These are phyloP conservation scores for Pantherophis guttatus DNA, from an alignment of 2,113 vertebrate genomes.

Conservation along the genomic window DNA sequence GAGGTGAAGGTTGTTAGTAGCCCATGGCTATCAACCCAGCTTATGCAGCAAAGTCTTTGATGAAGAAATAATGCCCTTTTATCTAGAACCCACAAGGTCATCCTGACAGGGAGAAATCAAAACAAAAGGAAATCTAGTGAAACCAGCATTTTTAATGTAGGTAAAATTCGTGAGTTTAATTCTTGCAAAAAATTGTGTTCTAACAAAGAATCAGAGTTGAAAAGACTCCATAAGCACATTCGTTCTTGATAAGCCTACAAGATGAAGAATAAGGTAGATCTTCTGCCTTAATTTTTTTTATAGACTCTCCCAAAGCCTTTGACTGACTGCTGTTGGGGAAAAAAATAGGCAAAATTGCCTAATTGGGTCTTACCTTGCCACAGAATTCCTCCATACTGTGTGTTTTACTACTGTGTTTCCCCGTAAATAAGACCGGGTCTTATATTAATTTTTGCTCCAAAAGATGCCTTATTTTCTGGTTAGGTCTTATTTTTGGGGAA, in stretches of 20 bases:
- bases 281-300: background rate
- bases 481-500: no score
- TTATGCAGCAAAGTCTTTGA: background rate
- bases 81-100: background rate
- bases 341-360: background rate
- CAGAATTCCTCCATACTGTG: background rate
- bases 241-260: background rate
- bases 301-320: background rate
- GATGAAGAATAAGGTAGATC: background rate
- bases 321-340: background rate
- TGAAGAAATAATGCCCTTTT: background rate
- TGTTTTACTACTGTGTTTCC: background rate
- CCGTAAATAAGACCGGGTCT: no score
- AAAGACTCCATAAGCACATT: background rate
- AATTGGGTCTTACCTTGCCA: background rate
- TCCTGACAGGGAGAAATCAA: background rate
- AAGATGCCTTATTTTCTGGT: no score
- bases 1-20: constrained; percentile 1
- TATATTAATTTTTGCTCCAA: no score
- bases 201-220: background rate
- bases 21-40: background rate
- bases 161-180: background rate
- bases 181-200: background rate
- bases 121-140: background rate
- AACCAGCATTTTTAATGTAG: background rate